phyloP scores from a whole-genome alignment of 2,888 invertebrate species.

The Meiosimyza platycephala region DNA sequence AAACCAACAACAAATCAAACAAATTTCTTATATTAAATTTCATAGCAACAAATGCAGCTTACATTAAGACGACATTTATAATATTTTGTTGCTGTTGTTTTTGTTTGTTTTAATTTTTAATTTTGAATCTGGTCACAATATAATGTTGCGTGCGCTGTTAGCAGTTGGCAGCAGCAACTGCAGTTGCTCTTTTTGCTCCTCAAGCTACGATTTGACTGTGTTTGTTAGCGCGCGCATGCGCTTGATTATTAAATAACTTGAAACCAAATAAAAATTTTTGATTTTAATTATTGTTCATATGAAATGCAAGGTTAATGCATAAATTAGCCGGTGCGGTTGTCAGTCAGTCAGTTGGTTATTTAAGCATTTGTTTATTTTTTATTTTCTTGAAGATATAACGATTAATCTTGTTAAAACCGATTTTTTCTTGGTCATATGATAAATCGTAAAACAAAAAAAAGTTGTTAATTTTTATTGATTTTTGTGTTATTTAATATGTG shows the following conservation, averaged over 20 bases:
- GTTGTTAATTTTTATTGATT: no score
- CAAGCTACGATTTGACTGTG: not conserved
- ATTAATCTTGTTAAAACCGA: no score
- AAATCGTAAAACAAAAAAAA: no score
- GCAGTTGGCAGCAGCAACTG: not conserved
- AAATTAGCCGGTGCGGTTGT: constrained; percentile 32
- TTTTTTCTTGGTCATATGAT: no score
- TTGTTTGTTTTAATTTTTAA: no score
- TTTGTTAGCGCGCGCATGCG: not conserved
- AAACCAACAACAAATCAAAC: not conserved
- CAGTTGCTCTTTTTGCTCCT: not conserved
- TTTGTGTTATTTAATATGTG: no score
- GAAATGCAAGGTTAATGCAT: constrained; percentile 48
- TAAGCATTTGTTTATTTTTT: not conserved
- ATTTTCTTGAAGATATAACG: not conserved
- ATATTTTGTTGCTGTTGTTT: no score
- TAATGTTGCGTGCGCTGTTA: no score
- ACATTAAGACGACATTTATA: not conserved
- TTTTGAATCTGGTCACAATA: no score
- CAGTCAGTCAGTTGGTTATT: constrained; percentile 2
- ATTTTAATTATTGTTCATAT: constrained; percentile 19
- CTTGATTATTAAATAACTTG: not conserved
- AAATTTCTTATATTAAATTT: not conserved
- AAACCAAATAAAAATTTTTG: constrained; percentile 14
- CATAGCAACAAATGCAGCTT: not conserved